A percentile compares a stretch with the other conserved stretches of the same genome.
phyloP scores from a whole-genome alignment of 1,140 invertebrate species.

The Ctenoplectra terminalis region DNA sequence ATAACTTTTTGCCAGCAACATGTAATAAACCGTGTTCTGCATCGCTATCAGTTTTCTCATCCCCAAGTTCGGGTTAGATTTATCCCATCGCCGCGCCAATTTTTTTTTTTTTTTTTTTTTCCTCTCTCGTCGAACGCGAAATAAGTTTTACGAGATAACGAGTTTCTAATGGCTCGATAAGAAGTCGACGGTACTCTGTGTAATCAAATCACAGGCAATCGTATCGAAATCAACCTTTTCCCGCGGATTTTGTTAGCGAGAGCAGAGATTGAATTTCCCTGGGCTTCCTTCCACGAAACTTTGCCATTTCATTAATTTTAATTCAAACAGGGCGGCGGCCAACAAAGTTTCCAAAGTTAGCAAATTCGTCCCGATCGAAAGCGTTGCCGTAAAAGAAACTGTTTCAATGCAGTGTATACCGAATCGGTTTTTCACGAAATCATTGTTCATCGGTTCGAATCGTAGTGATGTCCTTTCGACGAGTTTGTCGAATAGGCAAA shows the following conservation, averaged over 20 bases:
- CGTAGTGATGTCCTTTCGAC: neutral
- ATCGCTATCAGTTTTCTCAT: no score
- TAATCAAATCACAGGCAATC: conserved; percentile 24
- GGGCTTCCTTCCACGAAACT: neutral
- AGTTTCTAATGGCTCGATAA: conserved; percentile 19
- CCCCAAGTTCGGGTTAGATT: no score
- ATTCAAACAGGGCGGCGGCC: neutral
- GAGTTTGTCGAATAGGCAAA: neutral
- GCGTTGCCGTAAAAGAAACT: neutral
- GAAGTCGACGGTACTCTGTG: neutral
- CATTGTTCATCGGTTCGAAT: no score
- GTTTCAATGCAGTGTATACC: neutral
- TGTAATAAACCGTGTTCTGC: no score
- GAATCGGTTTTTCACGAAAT: no score
- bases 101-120: neutral
- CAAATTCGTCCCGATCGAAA: neutral
- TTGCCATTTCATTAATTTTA: conserved; percentile 5
- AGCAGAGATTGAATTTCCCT: conserved; percentile 7
- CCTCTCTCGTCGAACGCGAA: neutral
- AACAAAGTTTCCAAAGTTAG: neutral
- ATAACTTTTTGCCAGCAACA: no score
- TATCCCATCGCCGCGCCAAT: no score
- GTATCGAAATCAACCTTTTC: neutral
- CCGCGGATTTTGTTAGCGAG: no score
- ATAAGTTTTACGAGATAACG: neutral